Conservation (phyloP, 2,888 invertebrate species). For the Alsophila aescularia region DNA sequence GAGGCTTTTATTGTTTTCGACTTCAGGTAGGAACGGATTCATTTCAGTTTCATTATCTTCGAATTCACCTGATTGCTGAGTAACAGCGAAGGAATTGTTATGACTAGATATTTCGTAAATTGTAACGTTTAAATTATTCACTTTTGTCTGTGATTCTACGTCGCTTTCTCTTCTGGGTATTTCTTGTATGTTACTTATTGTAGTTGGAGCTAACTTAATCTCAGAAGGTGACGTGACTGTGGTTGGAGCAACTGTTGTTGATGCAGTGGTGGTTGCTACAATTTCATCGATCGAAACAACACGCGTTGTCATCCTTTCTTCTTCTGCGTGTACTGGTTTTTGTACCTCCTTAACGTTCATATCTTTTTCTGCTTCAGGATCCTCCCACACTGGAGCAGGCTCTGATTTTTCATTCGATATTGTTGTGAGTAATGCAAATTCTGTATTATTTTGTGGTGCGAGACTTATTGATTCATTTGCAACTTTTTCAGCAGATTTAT, state of each 20-base stretch:
- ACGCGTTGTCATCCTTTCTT: constrained; percentile 27
- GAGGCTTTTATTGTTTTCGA: constrained; percentile 85
- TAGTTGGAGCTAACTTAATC: neutral
- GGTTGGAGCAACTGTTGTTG: constrained; percentile 16
- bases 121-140: constrained; percentile 71
- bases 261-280: constrained; percentile 30
- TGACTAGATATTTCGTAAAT: constrained; percentile 75
- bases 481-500: constrained; percentile 56
- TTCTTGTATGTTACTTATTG: constrained; percentile 17
- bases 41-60: constrained; percentile 83
- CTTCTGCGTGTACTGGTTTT: constrained; percentile 18
- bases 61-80: constrained; percentile 62
- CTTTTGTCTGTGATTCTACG: constrained; percentile 47
- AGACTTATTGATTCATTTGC: constrained; percentile 23
- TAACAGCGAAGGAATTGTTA: constrained; percentile 49
- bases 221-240: constrained; percentile 1
- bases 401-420: constrained; percentile 33
- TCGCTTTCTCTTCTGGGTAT: constrained; percentile 28
- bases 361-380: constrained; percentile 50
- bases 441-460: constrained; percentile 19
- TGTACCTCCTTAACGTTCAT: constrained; percentile 45
- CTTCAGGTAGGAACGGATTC: constrained; percentile 88
- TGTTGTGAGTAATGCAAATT: constrained; percentile 10
- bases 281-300: constrained; percentile 33
- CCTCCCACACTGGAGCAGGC: constrained; percentile 77